These are phyloP conservation scores for Aphelocoma californica DNA, from an alignment of 2,797 vertebrate genomes.

Conservation along the genomic window DNA sequence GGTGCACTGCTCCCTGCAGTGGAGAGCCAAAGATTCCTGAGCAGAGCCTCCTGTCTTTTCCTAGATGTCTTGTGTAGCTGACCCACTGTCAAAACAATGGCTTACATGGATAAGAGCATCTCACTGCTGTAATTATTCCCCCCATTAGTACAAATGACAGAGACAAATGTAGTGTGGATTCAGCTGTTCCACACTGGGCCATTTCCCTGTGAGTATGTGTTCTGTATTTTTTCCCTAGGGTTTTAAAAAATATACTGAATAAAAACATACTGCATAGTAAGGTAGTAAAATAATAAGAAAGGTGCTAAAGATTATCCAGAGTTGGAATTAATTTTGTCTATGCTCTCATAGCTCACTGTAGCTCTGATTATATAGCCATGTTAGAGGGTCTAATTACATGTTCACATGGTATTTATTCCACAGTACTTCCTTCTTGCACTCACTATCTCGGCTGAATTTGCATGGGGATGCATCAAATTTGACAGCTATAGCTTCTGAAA, in stretches of 20 bases:
- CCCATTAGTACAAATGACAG: neutral
- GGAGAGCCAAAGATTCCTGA: neutral
- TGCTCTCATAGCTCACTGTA: neutral
- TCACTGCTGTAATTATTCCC: neutral
- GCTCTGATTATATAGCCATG: neutral
- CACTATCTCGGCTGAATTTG: neutral
- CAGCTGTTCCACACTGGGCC: neutral
- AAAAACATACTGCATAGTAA: neutral
- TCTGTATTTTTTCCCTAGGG: neutral
- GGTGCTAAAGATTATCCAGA: neutral
- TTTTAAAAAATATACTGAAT: neutral
- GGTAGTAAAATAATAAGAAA: neutral
- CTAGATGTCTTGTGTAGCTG: neutral
- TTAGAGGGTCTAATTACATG: neutral
- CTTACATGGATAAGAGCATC: neutral
- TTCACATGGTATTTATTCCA: neutral
- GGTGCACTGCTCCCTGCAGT: neutral
- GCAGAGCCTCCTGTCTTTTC: neutral
- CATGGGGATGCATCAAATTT: neutral
- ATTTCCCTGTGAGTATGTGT: neutral
- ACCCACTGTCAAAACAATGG: neutral
- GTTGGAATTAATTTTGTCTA: neutral
- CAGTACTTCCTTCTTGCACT: neutral
- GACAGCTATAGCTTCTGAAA: neutral
- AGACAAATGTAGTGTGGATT: neutral